Percentiles rank a stretch among this genome's conserved stretches.
phyloP scores from a whole-genome alignment of 2,888 invertebrate species.

The Periphyllus acericola region DNA sequence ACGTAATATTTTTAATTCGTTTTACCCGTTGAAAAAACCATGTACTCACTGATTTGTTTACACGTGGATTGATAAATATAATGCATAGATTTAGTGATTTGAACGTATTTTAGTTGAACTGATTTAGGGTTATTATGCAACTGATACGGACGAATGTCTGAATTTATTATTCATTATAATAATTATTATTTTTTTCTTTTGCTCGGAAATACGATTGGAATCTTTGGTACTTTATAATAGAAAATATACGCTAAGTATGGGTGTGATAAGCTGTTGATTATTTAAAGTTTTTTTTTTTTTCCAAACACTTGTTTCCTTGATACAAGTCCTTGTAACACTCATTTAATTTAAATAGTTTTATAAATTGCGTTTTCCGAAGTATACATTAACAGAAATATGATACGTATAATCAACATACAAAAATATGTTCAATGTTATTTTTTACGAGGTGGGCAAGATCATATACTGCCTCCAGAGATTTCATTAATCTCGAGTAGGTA shows the following conservation, averaged over 20 bases:
- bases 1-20: background rate
- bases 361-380: slow-evolving; percentile 17
- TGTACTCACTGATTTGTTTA: background rate
- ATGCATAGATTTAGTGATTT: background rate
- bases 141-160: background rate
- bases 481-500: slow-evolving; percentile 1
- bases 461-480: background rate
- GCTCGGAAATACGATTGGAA: background rate
- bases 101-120: background rate
- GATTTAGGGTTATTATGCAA: background rate
- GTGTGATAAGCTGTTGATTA: slow-evolving; percentile 14
- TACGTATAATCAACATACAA: background rate
- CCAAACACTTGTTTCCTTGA: background rate
- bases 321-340: slow-evolving; percentile 38
- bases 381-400: slow-evolving; percentile 22
- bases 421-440: slow-evolving; percentile 12
- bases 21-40: background rate
- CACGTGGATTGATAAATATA: background rate
- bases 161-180: background rate
- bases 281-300: slow-evolving; percentile 5
- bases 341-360: slow-evolving; percentile 16
- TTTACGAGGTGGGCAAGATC: background rate
- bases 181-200: background rate
- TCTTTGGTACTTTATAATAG: slow-evolving; percentile 11
- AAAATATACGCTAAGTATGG: background rate